These are phyloP conservation scores for Polydrusus cervinus DNA, from an alignment of 2,888 invertebrate genomes.

Conservation along the genomic window DNA sequence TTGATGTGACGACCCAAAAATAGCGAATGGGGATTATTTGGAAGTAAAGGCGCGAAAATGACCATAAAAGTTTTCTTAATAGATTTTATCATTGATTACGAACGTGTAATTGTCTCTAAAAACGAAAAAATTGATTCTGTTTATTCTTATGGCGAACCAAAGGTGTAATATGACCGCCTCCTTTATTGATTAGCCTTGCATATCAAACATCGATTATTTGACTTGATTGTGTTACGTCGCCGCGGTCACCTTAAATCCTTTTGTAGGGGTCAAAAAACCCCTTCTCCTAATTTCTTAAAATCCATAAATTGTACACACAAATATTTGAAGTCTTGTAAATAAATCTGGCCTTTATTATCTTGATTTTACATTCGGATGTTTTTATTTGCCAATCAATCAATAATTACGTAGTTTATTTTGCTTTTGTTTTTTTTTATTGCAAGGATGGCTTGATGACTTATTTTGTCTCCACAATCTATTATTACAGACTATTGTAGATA, in stretches of 20 bases:
- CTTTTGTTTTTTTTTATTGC: neutral
- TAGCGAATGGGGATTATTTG: neutral
- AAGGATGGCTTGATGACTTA: too few species aligned
- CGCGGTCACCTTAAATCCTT: constrained; percentile 27
- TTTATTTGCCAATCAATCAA: neutral
- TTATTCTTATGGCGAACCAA: constrained; percentile 16
- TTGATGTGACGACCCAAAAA: constrained; percentile 14
- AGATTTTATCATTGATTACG: neutral
- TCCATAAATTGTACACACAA: neutral
- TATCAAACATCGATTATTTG: constrained; percentile 48
- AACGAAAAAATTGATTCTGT: neutral
- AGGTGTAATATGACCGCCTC: constrained; percentile 45
- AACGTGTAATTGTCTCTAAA: neutral
- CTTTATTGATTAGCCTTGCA: constrained; percentile 51
- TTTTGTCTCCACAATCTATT: too few species aligned
- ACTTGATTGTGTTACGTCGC: constrained; percentile 38
- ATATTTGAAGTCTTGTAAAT: neutral
- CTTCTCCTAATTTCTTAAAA: constrained; percentile 7
- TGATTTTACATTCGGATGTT: neutral
- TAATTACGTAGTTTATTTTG: neutral
- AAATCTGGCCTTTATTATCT: too few species aligned
- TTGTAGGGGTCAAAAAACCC: constrained; percentile 25
- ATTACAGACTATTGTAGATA: too few species aligned
- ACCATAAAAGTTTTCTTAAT: neutral
- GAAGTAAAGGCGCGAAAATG: neutral